Conservation (phyloP, 2,888 invertebrate genomes). For the Scaptomyza caliginosa region DNA sequence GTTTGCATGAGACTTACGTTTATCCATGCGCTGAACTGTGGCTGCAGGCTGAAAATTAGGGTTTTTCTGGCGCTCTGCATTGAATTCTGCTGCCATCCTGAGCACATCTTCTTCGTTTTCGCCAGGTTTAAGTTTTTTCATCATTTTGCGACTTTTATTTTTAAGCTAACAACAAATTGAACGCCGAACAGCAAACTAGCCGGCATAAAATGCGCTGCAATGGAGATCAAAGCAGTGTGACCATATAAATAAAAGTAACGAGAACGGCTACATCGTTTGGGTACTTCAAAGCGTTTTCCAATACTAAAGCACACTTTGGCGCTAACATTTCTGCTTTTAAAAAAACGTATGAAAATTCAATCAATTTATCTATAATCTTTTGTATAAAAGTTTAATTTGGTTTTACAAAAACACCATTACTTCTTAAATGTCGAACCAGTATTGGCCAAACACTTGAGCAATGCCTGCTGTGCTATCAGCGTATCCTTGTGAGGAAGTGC, state of each 20-base stretch:
- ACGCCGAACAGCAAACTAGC: constrained; percentile 25
- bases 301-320: not conserved
- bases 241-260: not conserved
- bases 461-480: constrained; percentile 88
- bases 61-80: constrained; percentile 85
- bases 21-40: constrained; percentile 84
- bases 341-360: constrained; percentile 10
- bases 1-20: constrained; percentile 58
- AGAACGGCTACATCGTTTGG: not conserved
- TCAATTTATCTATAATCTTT: constrained; percentile 6
- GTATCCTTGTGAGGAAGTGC: constrained; percentile 88
- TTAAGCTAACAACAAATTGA: not conserved
- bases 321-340: not conserved
- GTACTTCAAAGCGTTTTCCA: constrained; percentile 2
- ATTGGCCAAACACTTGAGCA: constrained; percentile 87
- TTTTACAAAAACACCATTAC: constrained; percentile 31
- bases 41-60: constrained; percentile 87
- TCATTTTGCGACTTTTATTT: constrained; percentile 54
- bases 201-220: not conserved
- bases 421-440: constrained; percentile 76
- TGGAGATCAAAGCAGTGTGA: constrained; percentile 6
- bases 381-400: constrained; percentile 12
- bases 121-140: constrained; percentile 87
- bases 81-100: constrained; percentile 89
- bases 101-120: constrained; percentile 91